Evolutionary conservation across 64 coral and sea anemone species (phyloP), one percentile per base, ranked within the genome.

Genomic region (Pocillopora verrucosa): DNA sequence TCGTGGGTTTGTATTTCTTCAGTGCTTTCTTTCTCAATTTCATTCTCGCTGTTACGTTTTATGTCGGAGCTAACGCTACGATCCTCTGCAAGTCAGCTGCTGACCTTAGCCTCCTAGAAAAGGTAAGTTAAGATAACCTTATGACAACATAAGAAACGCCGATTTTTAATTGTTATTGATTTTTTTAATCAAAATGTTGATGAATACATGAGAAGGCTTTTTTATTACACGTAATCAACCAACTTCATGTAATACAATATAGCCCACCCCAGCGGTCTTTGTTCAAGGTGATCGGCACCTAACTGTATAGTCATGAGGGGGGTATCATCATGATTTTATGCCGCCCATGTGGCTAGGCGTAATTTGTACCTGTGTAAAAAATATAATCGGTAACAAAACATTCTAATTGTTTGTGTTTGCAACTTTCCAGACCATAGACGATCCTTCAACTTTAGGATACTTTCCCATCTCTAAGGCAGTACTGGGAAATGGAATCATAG

Each of bases 401-500:
- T 51, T 51, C 0, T 51, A 51, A 4, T 51, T 51, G 41, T 10
- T 37, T 70, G 12, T 58, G 9, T 22, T 19, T 36, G 73, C 22
- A 69, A 36, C 78, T 0, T 77, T 81, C 24, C 75, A 96, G 91
- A 96, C 95, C 1, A 38, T 93, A 6, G 95, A 96, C 88, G 92
- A 96, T 61, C 81, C 75, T 76, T 87, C 94, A 76, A 72, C 88
- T 0, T 68, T 92, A 24, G 94, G 94, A n/a, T 93, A 96, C 88
- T 88, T 90, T 77, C 94, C 91, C 19, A 20, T 96, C 25, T 96
- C 94, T 0, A 88, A 90, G 59, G 85, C 88, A 14, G 17, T 93
- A 10, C 78, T 91, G 35, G 85, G 82, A 16, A 86, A 96, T 51
- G 95, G 84, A 70, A 88, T 65, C 0, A 62, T 91, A 16, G 84